Evolutionary conservation across 2,113 vertebrate species (phyloP).

Genomic region (Macroglossus sobrinus): DNA sequence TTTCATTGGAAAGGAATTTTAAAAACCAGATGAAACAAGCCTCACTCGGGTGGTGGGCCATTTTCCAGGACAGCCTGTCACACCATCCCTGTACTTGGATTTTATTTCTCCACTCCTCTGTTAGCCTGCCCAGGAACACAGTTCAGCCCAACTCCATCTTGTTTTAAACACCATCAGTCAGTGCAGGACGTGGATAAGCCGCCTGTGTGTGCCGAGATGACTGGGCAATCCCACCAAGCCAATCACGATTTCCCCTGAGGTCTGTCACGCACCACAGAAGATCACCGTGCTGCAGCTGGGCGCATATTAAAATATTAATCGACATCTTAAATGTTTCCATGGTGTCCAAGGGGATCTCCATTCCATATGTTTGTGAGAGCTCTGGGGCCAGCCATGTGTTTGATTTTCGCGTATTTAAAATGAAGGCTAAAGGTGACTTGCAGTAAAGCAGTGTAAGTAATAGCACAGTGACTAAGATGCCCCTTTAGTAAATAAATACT

Average conservation of each 20-base stretch:
- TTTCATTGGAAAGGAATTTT: neutral
- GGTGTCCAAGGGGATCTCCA: neutral
- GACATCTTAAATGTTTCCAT: slow-evolving; percentile 33
- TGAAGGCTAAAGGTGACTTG: slow-evolving; percentile 40
- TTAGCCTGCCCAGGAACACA: neutral
- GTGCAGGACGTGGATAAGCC: neutral
- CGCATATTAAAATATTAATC: slow-evolving; percentile 24
- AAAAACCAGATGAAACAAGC: neutral
- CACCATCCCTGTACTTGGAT: neutral
- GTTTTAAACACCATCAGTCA: neutral
- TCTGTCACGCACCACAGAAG: neutral
- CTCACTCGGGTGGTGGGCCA: neutral
- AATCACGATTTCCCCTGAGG: rapidly evolving
- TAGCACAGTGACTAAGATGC: rapidly evolving
- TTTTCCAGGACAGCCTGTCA: neutral
- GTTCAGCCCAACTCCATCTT: rapidly evolving
- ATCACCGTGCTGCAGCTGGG: neutral
- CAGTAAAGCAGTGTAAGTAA: neutral
- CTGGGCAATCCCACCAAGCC: neutral
- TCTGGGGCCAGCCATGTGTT: neutral
- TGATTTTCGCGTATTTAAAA: slow-evolving; percentile 37
- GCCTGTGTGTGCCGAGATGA: neutral
- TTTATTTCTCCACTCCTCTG: neutral
- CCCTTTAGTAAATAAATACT: neutral
- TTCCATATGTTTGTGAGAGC: slow-evolving; percentile 4